phyloP scores from a whole-genome alignment of 2,797 vertebrate species.

The Pseudochirops corinnae region DNA sequence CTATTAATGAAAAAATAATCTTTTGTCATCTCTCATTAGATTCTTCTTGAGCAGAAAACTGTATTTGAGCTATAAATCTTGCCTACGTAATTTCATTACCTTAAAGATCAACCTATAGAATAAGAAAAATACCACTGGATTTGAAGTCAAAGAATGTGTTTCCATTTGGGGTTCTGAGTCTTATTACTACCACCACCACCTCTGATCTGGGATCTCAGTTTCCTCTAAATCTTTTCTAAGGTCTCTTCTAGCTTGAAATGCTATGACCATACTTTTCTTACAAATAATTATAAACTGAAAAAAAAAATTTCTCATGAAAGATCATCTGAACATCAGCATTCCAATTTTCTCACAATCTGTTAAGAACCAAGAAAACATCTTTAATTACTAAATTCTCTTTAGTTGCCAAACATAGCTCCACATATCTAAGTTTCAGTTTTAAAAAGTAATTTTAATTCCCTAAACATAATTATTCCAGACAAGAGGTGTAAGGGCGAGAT shows the following conservation, averaged over 20 bases:
- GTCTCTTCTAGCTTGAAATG: not conserved
- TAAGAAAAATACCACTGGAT: not conserved
- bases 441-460: conserved; percentile 29
- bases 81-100: not conserved
- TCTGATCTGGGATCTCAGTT: not conserved
- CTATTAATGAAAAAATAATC: conserved; percentile 4
- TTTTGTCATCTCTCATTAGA: not conserved
- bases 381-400: conserved; percentile 21
- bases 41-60: not conserved
- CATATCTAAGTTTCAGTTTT: not conserved
- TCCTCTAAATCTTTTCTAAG: not conserved
- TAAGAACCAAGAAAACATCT: not conserved
- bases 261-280: not conserved
- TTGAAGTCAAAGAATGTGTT: not conserved
- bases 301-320: conserved; percentile 11
- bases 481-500: not conserved
- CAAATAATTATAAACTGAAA: conserved; percentile 37
- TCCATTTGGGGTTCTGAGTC: not conserved
- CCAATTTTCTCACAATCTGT: conserved; percentile 29
- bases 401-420: not conserved
- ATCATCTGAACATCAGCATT: conserved; percentile 19
- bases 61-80: not conserved
- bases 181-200: not conserved
- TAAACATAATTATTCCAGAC: conserved; percentile 31
- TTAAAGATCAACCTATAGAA: conserved; percentile 43